phyloP scores from a whole-genome alignment of 2,888 invertebrate genomes.

The Melanophora roralis region DNA sequence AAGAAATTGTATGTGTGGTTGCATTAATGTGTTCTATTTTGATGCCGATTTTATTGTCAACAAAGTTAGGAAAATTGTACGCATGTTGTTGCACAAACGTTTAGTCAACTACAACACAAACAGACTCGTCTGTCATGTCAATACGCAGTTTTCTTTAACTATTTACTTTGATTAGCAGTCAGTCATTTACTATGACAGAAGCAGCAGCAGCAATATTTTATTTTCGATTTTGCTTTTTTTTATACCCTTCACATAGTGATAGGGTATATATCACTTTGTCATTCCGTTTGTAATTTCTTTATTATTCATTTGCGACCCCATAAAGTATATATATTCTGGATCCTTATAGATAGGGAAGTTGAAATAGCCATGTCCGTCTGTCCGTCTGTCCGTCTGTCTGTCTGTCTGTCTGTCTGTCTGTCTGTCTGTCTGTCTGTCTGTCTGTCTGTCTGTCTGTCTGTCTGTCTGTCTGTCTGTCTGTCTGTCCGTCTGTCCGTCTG shows the following conservation, averaged over 20 bases:
- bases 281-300: neutral
- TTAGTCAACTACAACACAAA: neutral
- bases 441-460: too few species aligned
- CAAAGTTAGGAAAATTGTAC: neutral
- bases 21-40: neutral
- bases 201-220: too few species aligned
- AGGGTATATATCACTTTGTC: neutral
- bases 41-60: neutral
- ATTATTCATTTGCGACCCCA: too few species aligned
- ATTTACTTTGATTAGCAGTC: neutral
- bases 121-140: constrained; percentile 4
- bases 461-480: too few species aligned
- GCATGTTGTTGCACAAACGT: neutral
- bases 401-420: too few species aligned
- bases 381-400: too few species aligned
- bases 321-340: too few species aligned
- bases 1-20: neutral
- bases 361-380: too few species aligned
- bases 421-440: too few species aligned
- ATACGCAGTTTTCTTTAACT: constrained; percentile 1
- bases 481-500: too few species aligned
- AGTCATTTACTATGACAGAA: too few species aligned
- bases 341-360: too few species aligned
- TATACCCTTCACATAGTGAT: neutral
- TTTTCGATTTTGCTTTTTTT: neutral